Conservation (phyloP, 2,113 vertebrate species). For the Papio anubis region DNA sequence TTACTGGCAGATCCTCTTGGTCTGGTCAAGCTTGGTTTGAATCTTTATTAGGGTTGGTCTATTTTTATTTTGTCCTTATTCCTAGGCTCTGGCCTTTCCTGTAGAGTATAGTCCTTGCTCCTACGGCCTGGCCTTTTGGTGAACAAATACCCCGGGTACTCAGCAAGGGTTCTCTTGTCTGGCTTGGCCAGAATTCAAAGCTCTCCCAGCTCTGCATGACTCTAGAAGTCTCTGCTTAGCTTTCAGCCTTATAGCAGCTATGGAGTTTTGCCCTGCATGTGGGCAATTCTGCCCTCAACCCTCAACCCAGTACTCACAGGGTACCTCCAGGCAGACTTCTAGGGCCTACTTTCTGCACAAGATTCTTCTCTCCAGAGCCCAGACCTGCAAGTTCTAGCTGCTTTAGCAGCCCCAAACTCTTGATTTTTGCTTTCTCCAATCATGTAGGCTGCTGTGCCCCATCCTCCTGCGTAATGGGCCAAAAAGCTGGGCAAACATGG, state of each 20-base stretch:
- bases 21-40: not conserved
- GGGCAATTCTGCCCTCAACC: not conserved
- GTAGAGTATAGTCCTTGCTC: not conserved
- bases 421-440: not conserved
- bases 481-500: not conserved
- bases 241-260: not conserved
- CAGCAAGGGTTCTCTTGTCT: not conserved
- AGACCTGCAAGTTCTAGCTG: not conserved
- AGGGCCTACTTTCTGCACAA: not conserved
- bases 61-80: not conserved
- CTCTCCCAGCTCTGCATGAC: not conserved
- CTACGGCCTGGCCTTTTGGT: not conserved
- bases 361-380: not conserved
- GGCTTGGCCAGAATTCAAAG: not conserved
- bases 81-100: not conserved
- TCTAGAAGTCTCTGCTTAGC: too few relatives aligned
- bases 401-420: not conserved
- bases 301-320: rapidly evolving
- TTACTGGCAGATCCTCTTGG: not conserved
- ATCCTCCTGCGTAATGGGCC: rapidly evolving
- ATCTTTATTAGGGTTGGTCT: not conserved
- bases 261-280: not conserved
- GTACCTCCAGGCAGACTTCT: not conserved
- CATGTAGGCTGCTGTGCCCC: not conserved
- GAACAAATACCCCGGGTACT: not conserved